Evolutionary conservation across 2,113 vertebrate genomes (phyloP), one percentile per base, ranked within the genome.

Genomic region (Rhinichthys klamathensis): DNA sequence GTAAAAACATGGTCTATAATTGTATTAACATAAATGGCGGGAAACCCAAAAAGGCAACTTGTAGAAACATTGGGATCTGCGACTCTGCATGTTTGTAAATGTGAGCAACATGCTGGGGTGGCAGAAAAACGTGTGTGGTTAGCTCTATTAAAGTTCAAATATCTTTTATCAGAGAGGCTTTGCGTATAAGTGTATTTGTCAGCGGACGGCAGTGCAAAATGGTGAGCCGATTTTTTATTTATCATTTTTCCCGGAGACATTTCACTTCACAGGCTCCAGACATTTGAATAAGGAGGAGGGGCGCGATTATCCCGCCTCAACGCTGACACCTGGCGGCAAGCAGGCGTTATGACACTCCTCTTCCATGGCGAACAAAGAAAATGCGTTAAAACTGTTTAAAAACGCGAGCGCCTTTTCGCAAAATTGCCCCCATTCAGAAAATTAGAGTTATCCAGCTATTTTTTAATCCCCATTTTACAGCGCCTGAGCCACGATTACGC

Each of bases 351-450:
- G 84, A 82, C 89, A 91, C 73, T 30, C 87, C 35, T 79, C 83
- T 83, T 82, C 61, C 88, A 86, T 74, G 72, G 61, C 82, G 88
- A 90, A 92, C 91, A 91, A 92, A 91, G 90, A 90, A 89, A 89
- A 89, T 87, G 81, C 82, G 60, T 87, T 82, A 72, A 89, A 90
- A 90, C 88, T 84, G 15, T 84, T 61, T 73, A 73, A 21, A 51
- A 89, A 89, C 10, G 67, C 35, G 87, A 67, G 75, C 6, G 7
- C 30, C 23, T 85, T 38, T 63, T 5, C 77, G 41, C 32, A 4
- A 32, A 83, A 82, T 79, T 27, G 23, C 10, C 11, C 27, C 46
- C 18, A 65, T 74, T 79, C 65, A 56, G 32, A 54, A 76, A 54
- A 80, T 7, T 51, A 83, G 82, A 87, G 60, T 38, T 67, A 63